Evolutionary conservation across 2,888 invertebrate genomes (phyloP).

Genomic region (Brachyptera putata): DNA sequence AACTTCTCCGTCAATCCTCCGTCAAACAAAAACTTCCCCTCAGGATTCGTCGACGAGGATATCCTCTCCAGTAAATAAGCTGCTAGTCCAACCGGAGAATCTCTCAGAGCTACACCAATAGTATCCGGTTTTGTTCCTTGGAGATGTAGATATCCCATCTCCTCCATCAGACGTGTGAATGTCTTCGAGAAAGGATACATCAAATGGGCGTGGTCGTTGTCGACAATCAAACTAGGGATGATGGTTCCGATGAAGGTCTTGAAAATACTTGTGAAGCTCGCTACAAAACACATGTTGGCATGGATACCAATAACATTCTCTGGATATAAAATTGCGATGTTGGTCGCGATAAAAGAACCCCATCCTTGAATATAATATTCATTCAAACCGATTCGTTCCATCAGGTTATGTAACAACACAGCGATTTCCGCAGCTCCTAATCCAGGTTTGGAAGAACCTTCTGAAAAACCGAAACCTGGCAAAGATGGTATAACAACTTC

Average conservation of each 20-base stretch:
- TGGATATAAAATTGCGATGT: constrained; percentile 62
- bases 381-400: constrained; percentile 63
- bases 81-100: constrained; percentile 81
- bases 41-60: constrained; percentile 57
- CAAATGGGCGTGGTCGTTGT: constrained; percentile 36
- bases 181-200: constrained; percentile 39
- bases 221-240: constrained; percentile 38
- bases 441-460: constrained; percentile 41
- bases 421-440: constrained; percentile 47
- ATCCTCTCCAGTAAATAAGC: constrained; percentile 90
- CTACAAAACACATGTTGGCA: constrained; percentile 56
- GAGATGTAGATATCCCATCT: constrained; percentile 49
- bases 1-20: constrained; percentile 48
- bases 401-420: constrained; percentile 60
- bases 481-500: constrained; percentile 65
- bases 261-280: constrained; percentile 38
- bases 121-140: constrained; percentile 54
- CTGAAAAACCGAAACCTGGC: constrained; percentile 66
- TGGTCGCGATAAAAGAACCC: constrained; percentile 59
- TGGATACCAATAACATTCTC: constrained; percentile 54
- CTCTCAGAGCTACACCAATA: constrained; percentile 61
- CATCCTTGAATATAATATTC: constrained; percentile 71
- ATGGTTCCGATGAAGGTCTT: constrained; percentile 37
- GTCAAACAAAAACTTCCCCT: constrained; percentile 41
- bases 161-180: constrained; percentile 40